Evolutionary conservation across 2,888 invertebrate species (phyloP), one percentile per base, ranked within the genome.

Genomic region (Carterocephalus palaemon): DNA sequence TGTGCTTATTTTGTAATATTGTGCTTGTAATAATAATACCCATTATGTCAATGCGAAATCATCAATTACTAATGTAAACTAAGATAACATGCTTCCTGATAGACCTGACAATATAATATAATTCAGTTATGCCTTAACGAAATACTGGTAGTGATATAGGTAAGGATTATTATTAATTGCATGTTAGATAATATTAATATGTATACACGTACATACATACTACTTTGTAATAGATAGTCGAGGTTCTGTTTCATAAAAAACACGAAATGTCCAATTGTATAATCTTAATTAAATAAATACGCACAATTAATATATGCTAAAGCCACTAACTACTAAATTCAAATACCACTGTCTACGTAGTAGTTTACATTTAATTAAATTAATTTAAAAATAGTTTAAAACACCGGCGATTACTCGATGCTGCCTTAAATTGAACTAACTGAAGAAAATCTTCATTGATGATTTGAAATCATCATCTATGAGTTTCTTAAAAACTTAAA

Each of bases 31-130:
- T 31, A 48, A 46, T 39, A 52, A 51, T 48, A 60, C 48, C 64
- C 53, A 42, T 53, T 60, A 66, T 64, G 79, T 80, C 76, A 82
- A 81, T 80, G 64, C 68, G 63, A 26, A 67, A 53, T 56, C 69
- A 82, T 80, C 78, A 83, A 82, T 83, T 83, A 83, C 61, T 79
- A 79, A 64, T 13, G 23, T 46, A n/a, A n/a, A n/a, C 69, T 81
- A 82, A 82, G 77, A 74, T 61, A 74, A 76, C 75, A 81, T 80
- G 85, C 85, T 86, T 86, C 85, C 85, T 84, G 76, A 83, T 85
- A 85, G 83, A 80, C 79, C 67, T 76, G 85, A 86, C 85, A 86
- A 86, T 86, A 85, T 80, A 57, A 67, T 63, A 41, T 72, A 79
- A n/a, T 77, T 81, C 68, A 69, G 71, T 80, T 83, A 79, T 83